phyloP scores from a whole-genome alignment of 2,888 invertebrate genomes.

The Oscheius sp. region DNA sequence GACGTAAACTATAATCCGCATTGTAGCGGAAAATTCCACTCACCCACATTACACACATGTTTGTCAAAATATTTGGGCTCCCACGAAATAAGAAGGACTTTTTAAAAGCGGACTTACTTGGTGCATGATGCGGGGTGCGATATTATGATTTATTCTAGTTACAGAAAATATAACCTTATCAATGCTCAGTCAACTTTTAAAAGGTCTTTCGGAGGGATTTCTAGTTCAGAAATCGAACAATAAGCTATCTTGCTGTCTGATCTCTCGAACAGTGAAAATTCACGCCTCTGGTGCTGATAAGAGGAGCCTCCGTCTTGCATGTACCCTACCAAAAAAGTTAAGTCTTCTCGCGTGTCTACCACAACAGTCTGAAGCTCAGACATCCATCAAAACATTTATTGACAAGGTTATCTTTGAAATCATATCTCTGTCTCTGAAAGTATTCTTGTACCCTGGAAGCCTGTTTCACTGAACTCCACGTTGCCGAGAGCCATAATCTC shows the following conservation, averaged over 20 bases:
- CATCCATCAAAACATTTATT: no score
- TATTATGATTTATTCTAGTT: not conserved
- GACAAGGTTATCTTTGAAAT: no score
- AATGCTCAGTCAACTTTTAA: not conserved
- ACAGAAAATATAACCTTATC: no score
- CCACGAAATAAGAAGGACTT: not conserved
- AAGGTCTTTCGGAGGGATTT: slow-evolving; percentile 7
- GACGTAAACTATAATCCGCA: slow-evolving; percentile 25
- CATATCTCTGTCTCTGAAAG: no score
- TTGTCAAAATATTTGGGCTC: slow-evolving; percentile 3
- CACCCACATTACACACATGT: slow-evolving; percentile 4
- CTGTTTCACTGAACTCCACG: no score
- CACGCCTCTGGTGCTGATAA: slow-evolving; percentile 22
- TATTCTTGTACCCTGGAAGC: no score
- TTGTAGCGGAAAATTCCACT: slow-evolving; percentile 7
- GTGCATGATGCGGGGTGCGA: not conserved
- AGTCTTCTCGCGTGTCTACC: no score
- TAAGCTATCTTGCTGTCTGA: slow-evolving; percentile 21
- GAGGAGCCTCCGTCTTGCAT: not conserved
- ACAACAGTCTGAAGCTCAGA: no score
- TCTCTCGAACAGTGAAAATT: slow-evolving; percentile 13
- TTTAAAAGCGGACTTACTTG: not conserved
- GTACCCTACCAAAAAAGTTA: no score
- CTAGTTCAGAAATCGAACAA: slow-evolving; percentile 33
- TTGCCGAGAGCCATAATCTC: no score